Percentiles rank a stretch among this genome's conserved stretches.
Evolutionary conservation across 2,113 vertebrate species (phyloP).

Genomic region (Hippocampus barbouri): DNA sequence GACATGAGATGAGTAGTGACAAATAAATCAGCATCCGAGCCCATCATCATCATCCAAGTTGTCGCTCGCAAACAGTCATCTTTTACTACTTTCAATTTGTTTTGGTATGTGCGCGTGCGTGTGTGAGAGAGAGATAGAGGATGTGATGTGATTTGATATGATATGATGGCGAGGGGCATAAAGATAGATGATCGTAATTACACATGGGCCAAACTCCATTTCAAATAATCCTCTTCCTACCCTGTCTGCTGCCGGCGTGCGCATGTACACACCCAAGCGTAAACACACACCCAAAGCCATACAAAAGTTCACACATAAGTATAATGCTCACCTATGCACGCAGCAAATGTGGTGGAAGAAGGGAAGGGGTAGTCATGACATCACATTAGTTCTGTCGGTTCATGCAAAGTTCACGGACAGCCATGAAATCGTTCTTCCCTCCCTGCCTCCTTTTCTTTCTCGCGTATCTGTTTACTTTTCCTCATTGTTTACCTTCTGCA

Average conservation of each 20-base stretch:
- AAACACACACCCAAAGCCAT: constrained; percentile 28
- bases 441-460: constrained; percentile 13
- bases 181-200: constrained; percentile 99
- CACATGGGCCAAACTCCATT: constrained; percentile 99
- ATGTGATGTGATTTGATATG: constrained; percentile 69
- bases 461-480: constrained; percentile 17
- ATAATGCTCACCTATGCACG: constrained; percentile 64
- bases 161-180: constrained; percentile 98
- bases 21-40: constrained; percentile 99
- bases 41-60: constrained; percentile 89
- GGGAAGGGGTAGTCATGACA: constrained; percentile 96
- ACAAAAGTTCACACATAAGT: constrained; percentile 47
- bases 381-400: constrained; percentile 97
- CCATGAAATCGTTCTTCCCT: constrained; percentile 80
- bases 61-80: constrained; percentile 85
- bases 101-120: constrained; percentile 36
- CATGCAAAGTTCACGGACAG: constrained; percentile 99
- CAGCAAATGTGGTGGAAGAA: constrained; percentile 99
- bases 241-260: constrained; percentile 52
- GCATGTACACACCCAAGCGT: constrained; percentile 43
- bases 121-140: constrained; percentile 25
- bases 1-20: constrained; percentile 95
- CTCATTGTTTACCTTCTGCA: constrained; percentile 19
- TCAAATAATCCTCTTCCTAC: constrained; percentile 85
- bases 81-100: constrained; percentile 99